Base-by-base conservation (phyloP, 2,797 vertebrate genomes). In the Acomys russatus region DNA sequence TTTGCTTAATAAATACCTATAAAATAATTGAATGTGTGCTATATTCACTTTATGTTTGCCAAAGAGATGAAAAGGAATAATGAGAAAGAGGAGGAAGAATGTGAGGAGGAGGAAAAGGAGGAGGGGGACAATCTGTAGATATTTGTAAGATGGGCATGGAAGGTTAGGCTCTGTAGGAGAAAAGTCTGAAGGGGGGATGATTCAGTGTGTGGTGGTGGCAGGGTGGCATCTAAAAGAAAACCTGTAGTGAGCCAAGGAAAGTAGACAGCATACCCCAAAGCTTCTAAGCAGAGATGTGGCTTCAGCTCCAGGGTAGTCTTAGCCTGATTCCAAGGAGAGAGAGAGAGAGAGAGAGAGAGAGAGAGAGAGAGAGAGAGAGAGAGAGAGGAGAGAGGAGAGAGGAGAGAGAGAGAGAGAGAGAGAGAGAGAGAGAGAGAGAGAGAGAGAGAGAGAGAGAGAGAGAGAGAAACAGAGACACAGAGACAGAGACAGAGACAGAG, bases 1-100 rank as follows among this genome's bases (percentile, higher is more conserved):
- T 91, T 88, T 94, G 64, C 61, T 94, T 84, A 95, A 83, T 30
- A 82, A 78, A 49, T 90, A 12, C 0, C 70, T 49, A 35, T 90
- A 74, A 90, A 38, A 68, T 22, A 95, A 54, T 87, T 30, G 54
- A 88, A 73, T 93, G 8, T 90, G 1, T 88, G 61, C 74, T 90
- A 8, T 35, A 92, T 68, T 59, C 87, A 44, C 70, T 79, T 14
- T n/a, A 20, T 15, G 59, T 71, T 90, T 96, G 30, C 49, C 8
- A 74, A 76, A 92, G 38, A 92, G n/a, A 66, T 30, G 20, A 91
- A 68, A 30, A 88, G 35, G 35, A 66, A 44, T 23, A 68, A 78
- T 35, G 6, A 71, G 2, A 33, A 77, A 15, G 12, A n/a, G 28
- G 71, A 59, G 4, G 25, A 28, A 80, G 20, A 11, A 35, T 38